Evolutionary conservation across 2,888 invertebrate genomes (phyloP), one percentile per base, ranked within the genome.

Genomic region (Brenthis ino): DNA sequence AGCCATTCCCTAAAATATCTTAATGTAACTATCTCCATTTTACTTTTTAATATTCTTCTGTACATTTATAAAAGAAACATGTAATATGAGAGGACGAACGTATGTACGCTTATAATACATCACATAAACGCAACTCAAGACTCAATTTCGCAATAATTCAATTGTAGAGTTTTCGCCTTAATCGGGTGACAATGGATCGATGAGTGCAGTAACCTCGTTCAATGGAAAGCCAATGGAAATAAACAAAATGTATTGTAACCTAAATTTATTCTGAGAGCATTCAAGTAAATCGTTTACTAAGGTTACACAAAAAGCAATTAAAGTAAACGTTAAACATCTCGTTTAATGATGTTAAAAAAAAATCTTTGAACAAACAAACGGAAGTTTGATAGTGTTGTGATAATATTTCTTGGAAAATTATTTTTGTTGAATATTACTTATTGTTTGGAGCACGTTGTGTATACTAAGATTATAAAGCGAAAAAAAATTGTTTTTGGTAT

Each of bases 171-270:
- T 65, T 70, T 68, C 69, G 57, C 82, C 82, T 84, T 85, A 83
- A 83, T 53, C 68, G 68, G 16, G 53, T 60, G 76, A 80, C 79
- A 80, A 79, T 75, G 73, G 79, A 70, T 77, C 80, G 76, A 67
- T 53, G 69, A 75, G 84, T 85, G 84, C 85, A 81, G 76, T 86
- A 80, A 83, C 86, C 84, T 75, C 77, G 64, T 78, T 77, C 60
- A 67, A 64, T 70, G 58, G 37, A 50, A 54, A 33, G 51, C 16
- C 65, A 61, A 67, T 61, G 56, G 51, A 65, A 67, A 69, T 55
- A 65, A 67, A 53, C 50, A 60, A 60, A 66, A 67, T 16, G 12
- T n/a, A 53, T 54, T 12, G 20, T 20, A 53, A 20, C 43, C 63
- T 63, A 53, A 14, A 53, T 63, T 63, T 53, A 60, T 60, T 54